Conservation (phyloP, 2,888 invertebrate genomes). For the Microctonus aethiopoides region DNA sequence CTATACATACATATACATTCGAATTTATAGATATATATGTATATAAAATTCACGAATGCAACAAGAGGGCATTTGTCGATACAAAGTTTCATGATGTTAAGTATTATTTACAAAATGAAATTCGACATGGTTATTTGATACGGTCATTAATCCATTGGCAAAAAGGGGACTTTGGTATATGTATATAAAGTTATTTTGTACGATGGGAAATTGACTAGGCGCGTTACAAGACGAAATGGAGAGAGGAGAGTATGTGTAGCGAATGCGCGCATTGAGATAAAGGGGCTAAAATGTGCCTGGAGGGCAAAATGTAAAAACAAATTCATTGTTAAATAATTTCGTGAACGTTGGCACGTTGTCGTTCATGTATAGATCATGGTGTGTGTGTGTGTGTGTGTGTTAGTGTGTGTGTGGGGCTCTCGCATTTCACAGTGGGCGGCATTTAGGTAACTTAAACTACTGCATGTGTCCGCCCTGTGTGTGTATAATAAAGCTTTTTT, state of each 20-base stretch:
- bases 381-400: conserved; percentile 30
- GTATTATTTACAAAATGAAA: conserved; percentile 24
- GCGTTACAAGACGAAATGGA: conserved; percentile 35
- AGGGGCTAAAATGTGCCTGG: conserved; percentile 3
- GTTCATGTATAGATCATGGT: not conserved
- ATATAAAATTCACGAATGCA: conserved; percentile 29
- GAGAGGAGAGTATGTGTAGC: no score
- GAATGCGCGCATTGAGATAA: conserved; percentile 34
- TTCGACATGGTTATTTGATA: conserved; percentile 42
- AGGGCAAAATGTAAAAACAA: conserved; percentile 57
- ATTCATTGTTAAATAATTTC: conserved; percentile 63
- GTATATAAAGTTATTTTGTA: no score
- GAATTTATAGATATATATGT: no score
- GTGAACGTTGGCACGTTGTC: no score
- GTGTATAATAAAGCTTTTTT: conserved; percentile 12
- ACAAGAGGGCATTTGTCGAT: conserved; percentile 23
- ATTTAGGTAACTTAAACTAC: conserved; percentile 29
- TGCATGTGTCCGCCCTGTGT: conserved; percentile 30
- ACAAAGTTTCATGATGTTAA: conserved; percentile 9
- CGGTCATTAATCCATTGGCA: conserved; percentile 59
- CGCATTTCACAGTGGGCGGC: conserved; percentile 55
- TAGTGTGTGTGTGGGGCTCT: conserved; percentile 47
- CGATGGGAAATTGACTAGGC: conserved; percentile 39
- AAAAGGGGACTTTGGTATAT: no score
- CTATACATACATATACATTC: conserved; percentile 28